Evolutionary conservation across 2,888 invertebrate genomes (phyloP).

Genomic region (Sinohyriopsis cumingii): DNA sequence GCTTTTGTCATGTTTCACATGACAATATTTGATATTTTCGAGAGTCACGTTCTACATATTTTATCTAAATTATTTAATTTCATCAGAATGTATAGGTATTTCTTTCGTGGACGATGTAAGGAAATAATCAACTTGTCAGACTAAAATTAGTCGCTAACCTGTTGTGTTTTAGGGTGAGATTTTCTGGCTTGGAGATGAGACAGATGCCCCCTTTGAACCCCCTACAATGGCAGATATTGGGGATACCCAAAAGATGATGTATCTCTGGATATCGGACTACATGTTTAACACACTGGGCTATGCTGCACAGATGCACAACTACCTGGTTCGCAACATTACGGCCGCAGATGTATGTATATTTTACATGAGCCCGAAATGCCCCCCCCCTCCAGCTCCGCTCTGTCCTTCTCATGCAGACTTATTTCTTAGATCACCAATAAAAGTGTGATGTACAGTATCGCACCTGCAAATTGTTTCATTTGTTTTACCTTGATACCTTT

Average conservation of each 20-base stretch:
- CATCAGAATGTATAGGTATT: too few relatives aligned
- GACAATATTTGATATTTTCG: too few relatives aligned
- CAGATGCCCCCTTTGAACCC: conserved; percentile 37
- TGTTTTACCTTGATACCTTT: too few relatives aligned
- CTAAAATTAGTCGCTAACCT: too few relatives aligned
- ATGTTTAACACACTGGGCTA: conserved; percentile 46
- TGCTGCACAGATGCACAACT: conserved; percentile 42
- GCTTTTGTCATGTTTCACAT: too few relatives aligned
- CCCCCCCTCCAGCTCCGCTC: too few relatives aligned
- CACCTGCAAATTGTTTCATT: too few relatives aligned
- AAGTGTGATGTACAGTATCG: neutral
- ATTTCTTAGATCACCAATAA: neutral
- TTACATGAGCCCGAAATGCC: neutral
- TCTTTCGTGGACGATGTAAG: too few relatives aligned
- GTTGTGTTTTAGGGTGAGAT: conserved; percentile 42
- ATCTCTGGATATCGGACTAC: conserved; percentile 51
- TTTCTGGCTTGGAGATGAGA: conserved; percentile 37
- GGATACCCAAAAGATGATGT: conserved; percentile 41
- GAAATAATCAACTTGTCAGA: too few relatives aligned
- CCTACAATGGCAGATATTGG: conserved; percentile 29
- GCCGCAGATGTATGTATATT: conserved; percentile 41
- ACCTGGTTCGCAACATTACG: conserved; percentile 45
- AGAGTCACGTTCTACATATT: too few relatives aligned
- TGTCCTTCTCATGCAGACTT: too few relatives aligned
- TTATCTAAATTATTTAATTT: too few relatives aligned